A percentile compares a stretch with the other conserved stretches of the same genome.
These are phyloP conservation scores for Acrocephalus arundinaceus DNA, from an alignment of 2,113 vertebrate genomes.

Conservation along the genomic window DNA sequence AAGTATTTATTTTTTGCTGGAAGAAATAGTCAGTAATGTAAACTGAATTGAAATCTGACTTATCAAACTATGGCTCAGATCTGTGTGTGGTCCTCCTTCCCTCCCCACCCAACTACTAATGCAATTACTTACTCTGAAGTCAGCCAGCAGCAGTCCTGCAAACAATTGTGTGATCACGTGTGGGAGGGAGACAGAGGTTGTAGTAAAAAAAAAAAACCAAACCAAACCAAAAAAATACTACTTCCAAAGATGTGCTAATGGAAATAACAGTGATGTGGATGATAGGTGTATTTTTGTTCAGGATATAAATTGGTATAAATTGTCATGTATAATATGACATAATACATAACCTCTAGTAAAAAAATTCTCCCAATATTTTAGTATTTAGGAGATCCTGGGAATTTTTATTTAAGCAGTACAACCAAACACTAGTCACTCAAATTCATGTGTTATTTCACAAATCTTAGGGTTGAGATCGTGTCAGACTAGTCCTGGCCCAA, in stretches of 20 bases:
- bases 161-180: not conserved
- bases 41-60: not conserved
- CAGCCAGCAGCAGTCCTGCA: not conserved
- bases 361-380: not conserved
- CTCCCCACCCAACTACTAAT: not conserved
- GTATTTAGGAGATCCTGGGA: not conserved
- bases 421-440: not conserved
- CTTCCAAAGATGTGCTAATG: not conserved
- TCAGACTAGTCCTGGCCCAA: not conserved
- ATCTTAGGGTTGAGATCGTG: not conserved
- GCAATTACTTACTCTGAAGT: not conserved
- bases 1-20: not conserved
- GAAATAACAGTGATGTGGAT: not conserved
- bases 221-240: not conserved
- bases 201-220: not conserved
- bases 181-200: not conserved
- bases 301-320: not conserved
- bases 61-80: not conserved
- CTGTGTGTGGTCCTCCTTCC: constrained; percentile 6
- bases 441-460: not conserved
- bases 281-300: not conserved
- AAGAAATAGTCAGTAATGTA: not conserved
- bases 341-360: not conserved
- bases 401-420: not conserved
- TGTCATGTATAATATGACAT: not conserved